Conservation (phyloP, 2,888 invertebrate genomes). For the Cosmopolites sordidus region DNA sequence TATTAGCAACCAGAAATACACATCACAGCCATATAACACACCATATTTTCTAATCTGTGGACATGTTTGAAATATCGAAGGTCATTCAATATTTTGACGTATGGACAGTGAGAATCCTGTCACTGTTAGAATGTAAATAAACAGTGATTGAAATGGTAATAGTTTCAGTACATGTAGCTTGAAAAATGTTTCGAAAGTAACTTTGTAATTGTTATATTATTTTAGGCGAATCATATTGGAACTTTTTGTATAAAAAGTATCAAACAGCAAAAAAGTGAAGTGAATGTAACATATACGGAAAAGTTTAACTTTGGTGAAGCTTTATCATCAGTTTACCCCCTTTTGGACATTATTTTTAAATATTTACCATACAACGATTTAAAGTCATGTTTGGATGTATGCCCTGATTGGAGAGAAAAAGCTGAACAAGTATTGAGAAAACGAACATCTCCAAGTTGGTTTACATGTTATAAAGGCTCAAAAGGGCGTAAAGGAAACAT, state of each 20-base stretch:
- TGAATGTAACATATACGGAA: constrained; percentile 26
- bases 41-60: no score
- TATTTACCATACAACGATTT: constrained; percentile 37
- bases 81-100: no score
- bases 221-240: constrained; percentile 18
- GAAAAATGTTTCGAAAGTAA: no score
- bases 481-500: constrained; percentile 22
- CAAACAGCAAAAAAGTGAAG: constrained; percentile 24
- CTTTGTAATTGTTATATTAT: constrained; percentile 1
- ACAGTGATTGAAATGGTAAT: no score
- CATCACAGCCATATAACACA: no score
- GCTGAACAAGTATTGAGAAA: constrained; percentile 33
- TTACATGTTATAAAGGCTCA: constrained; percentile 33
- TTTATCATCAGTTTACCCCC: constrained; percentile 37
- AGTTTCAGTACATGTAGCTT: no score
- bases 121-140: no score
- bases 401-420: constrained; percentile 36
- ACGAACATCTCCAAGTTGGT: constrained; percentile 36
- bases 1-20: no score
- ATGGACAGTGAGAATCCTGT: no score
- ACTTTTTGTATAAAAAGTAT: constrained; percentile 30
- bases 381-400: constrained; percentile 34
- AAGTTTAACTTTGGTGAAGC: constrained; percentile 37
- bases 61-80: no score
- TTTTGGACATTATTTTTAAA: constrained; percentile 37